phyloP scores from a whole-genome alignment of 1,140 invertebrate genomes.

The Ectropis grisescens region DNA sequence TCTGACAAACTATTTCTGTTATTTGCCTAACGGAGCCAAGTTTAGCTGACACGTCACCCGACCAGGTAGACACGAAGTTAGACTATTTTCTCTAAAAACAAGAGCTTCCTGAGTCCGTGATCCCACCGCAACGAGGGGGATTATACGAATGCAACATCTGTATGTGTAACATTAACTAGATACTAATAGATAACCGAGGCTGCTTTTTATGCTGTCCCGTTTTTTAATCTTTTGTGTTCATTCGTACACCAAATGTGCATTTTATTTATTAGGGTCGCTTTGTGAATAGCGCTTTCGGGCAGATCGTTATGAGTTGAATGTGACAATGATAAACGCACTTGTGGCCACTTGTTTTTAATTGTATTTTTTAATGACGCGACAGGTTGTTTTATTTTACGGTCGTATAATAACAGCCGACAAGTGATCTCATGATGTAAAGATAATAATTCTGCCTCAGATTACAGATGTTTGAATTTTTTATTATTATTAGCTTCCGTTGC shows the following conservation, averaged over 20 bases:
- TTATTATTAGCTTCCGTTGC: too few species aligned
- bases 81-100: conserved; percentile 26
- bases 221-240: conserved; percentile 58
- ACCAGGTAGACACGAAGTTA: conserved; percentile 29
- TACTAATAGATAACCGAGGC: conserved; percentile 68
- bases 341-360: conserved; percentile 58
- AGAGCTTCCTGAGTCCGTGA: conserved; percentile 32
- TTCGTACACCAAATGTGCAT: conserved; percentile 49
- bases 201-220: conserved; percentile 58
- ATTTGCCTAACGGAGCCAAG: conserved; percentile 57
- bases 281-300: too few species aligned
- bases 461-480: too few species aligned
- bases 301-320: neutral
- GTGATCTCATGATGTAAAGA: too few species aligned
- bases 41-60: conserved; percentile 33
- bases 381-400: conserved; percentile 18
- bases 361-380: conserved; percentile 42
- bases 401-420: neutral
- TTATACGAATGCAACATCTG: conserved; percentile 66
- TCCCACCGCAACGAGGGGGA: conserved; percentile 21
- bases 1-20: conserved; percentile 2
- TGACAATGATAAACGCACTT: conserved; percentile 39
- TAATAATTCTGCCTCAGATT: too few species aligned
- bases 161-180: conserved; percentile 64
- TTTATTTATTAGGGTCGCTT: conserved; percentile 49